Evolutionary conservation across 2,888 invertebrate genomes (phyloP), one percentile per base, ranked within the genome.

Genomic region (Acronicta aceris): DNA sequence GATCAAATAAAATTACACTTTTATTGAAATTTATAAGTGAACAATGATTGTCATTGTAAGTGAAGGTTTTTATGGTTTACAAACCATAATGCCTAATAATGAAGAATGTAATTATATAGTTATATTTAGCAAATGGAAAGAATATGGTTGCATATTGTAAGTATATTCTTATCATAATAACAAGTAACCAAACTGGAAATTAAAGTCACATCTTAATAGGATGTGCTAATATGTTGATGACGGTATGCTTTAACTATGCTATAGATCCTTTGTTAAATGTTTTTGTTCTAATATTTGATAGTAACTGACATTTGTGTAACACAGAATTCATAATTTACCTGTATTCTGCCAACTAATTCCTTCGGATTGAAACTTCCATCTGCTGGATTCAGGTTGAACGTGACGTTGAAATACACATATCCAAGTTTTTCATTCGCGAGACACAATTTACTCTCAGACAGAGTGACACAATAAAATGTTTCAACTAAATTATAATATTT

Each of bases 401-500:
- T 85, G 74, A 94, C 90, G 81, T 92, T 87, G 75, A 93, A 94
- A 79, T 86, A 89, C 83, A 91, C 93, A 85, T 86, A 89, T 71
- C 91, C 91, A 53, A 86, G 82, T 77, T 89, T 91, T 74, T 89
- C 89, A 75, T 88, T 88, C 43, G 85, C 69, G 55, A 84, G 65
- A 77, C 83, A 79, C 57, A 86, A 85, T 85, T 90, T 92, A 79
- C 85, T 89, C 83, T 94, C 92, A 59, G 91, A 85, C 76, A 94
- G 82, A 76, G 92, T 93, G 79, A 94, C 94, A 89, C 89, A 93
- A 81, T 94, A 94, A 89, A 94, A 94, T 83, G 92, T 92, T 91
- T 94, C 94, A 63, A 94, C 92, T 81, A 94, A 89, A 88, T 93
- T 94, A 38, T 89, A 86, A 83, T 93, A 93, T 81, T 91, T 93